These are phyloP conservation scores for Chamaetylas fuelleborni DNA, from an alignment of 2,113 vertebrate genomes.

Conservation along the genomic window DNA sequence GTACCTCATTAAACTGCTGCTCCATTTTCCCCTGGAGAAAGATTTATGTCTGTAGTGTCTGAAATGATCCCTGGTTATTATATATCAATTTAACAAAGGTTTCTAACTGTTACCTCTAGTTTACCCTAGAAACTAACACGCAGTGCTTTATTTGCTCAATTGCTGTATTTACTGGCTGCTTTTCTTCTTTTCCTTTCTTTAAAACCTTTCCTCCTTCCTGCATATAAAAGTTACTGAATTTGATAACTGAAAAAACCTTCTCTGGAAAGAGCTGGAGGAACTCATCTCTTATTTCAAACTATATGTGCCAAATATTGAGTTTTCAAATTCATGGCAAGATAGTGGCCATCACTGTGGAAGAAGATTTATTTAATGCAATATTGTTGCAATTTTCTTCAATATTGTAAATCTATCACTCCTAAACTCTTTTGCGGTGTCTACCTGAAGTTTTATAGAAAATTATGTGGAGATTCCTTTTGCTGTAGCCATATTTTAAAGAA, in stretches of 20 bases:
- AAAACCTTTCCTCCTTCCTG: not conserved
- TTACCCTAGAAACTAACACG: not conserved
- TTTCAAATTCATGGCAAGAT: not conserved
- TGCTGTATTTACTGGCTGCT: not conserved
- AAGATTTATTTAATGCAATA: not conserved
- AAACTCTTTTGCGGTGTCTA: not conserved
- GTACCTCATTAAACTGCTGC: not conserved
- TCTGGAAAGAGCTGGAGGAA: not conserved
- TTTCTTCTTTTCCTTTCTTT: not conserved
- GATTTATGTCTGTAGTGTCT: not conserved
- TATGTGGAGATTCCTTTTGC: not conserved
- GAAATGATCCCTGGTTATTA: conserved; percentile 1
- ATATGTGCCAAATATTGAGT: not conserved
- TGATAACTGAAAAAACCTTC: not conserved
- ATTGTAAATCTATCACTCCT: not conserved
- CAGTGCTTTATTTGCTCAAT: not conserved
- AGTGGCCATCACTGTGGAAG: not conserved
- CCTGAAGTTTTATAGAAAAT: not conserved
- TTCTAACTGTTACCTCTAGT: not conserved
- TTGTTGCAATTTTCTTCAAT: not conserved
- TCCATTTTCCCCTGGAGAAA: not conserved
- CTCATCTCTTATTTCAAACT: not conserved
- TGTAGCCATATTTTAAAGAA: not conserved
- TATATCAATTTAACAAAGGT: not conserved
- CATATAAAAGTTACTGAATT: not conserved